Evolutionary conservation across 2,797 vertebrate genomes (phyloP).

Genomic region (Limosa lapponica): DNA sequence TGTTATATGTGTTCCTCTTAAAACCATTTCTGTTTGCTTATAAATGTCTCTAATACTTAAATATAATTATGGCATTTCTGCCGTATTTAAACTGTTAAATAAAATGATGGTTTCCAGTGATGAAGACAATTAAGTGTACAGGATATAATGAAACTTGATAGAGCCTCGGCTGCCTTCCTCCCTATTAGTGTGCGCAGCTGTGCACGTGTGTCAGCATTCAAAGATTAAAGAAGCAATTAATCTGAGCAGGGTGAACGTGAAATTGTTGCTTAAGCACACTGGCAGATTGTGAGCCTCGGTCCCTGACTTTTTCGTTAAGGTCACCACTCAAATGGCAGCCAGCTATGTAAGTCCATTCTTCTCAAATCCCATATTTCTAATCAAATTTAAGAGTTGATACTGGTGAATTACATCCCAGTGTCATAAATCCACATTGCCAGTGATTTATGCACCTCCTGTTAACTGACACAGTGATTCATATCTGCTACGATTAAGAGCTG

Average conservation of each 20-base stretch:
- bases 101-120: constrained; percentile 50
- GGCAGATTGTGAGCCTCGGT: background rate
- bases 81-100: constrained; percentile 50
- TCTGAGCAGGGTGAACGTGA: constrained; percentile 66
- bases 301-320: background rate
- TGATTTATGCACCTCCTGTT: constrained; percentile 61
- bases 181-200: constrained; percentile 66
- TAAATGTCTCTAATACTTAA: constrained; percentile 32
- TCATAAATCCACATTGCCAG: constrained; percentile 60
- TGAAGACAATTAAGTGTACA: constrained; percentile 63
- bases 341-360: constrained; percentile 17
- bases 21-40: constrained; percentile 1
- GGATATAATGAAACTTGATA: constrained; percentile 58
- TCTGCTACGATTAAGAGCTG: constrained; percentile 64
- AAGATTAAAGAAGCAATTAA: constrained; percentile 76
- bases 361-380: constrained; percentile 61
- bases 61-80: constrained; percentile 45
- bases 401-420: constrained; percentile 45
- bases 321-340: constrained; percentile 24
- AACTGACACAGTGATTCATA: constrained; percentile 71
- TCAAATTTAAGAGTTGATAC: constrained; percentile 62
- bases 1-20: background rate
- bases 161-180: constrained; percentile 49
- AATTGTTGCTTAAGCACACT: constrained; percentile 47
- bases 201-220: constrained; percentile 40